Conservation (phyloP, 2,888 invertebrate species). For the Brachynemurus nebulosus region DNA sequence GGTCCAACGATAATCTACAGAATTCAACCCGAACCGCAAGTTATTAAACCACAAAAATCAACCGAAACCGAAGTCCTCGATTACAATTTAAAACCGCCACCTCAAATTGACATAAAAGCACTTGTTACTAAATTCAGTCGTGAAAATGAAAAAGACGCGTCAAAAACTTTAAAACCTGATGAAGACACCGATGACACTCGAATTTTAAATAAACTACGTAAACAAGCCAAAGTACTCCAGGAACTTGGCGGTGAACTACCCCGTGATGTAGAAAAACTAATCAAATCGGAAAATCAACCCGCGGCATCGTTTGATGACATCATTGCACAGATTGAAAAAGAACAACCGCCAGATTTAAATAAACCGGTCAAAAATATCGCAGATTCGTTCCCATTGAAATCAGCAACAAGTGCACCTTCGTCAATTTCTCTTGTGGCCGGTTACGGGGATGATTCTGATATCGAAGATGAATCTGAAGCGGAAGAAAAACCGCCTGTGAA, state of each 20-base stretch:
- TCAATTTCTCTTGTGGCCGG: conserved; percentile 38
- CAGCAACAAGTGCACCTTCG: conserved; percentile 14
- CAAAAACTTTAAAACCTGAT: not conserved
- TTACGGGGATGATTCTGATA: conserved; percentile 39
- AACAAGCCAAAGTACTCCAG: conserved; percentile 31
- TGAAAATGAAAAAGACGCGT: conserved; percentile 1
- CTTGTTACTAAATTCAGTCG: not conserved
- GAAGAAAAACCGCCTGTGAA: conserved; percentile 11
- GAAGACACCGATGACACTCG: conserved; percentile 29
- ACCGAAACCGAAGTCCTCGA: conserved; percentile 3
- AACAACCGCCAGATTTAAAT: conserved; percentile 8
- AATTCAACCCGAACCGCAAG: conserved; percentile 9
- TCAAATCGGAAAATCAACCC: conserved; percentile 13
- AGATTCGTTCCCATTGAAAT: too few species aligned
- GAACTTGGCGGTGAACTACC: conserved; percentile 30
- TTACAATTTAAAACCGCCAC: conserved; percentile 10
- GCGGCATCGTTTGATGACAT: conserved; percentile 12
- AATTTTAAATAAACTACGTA: conserved; percentile 30
- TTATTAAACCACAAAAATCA: conserved; percentile 2
- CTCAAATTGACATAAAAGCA: conserved; percentile 1
- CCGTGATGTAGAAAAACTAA: conserved; percentile 25
- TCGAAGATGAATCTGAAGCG: conserved; percentile 27
- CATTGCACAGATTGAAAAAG: conserved; percentile 15
- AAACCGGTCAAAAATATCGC: conserved; percentile 13
- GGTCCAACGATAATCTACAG: conserved; percentile 7